Percentiles rank a stretch among this genome's conserved stretches.
Conservation (phyloP, 2,888 invertebrate species). For the Dysmachus trigonus region DNA sequence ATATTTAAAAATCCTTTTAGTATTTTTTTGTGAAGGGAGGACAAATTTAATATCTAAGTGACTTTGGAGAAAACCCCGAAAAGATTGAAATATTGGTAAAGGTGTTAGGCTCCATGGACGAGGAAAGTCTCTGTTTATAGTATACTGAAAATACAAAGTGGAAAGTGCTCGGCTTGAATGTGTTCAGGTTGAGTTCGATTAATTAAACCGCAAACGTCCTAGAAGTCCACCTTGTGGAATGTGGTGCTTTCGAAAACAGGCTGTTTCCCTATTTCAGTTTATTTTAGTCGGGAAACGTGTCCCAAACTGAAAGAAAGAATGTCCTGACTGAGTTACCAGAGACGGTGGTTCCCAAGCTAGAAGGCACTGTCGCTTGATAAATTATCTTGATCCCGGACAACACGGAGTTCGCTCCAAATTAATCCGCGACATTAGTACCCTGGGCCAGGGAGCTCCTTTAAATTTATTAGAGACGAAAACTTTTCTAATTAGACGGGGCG, state of each 20-base stretch:
- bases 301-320: neutral
- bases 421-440: neutral
- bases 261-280: neutral
- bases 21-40: too few relatives aligned
- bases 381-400: neutral
- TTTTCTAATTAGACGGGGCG: conserved; percentile 19
- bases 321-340: neutral
- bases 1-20: too few relatives aligned
- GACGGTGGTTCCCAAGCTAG: neutral
- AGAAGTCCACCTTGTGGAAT: neutral
- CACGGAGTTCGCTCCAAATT: conserved; percentile 6
- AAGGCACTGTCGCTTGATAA: neutral
- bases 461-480: conserved; percentile 35
- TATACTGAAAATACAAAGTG: neutral
- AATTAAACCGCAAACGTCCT: neutral
- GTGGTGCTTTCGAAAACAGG: neutral
- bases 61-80: neutral
- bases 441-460: neutral
- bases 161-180: neutral
- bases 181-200: neutral
- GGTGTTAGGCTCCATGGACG: neutral
- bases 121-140: neutral
- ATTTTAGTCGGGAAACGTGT: neutral
- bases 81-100: too few relatives aligned
- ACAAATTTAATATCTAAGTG: too few relatives aligned